phyloP scores from a whole-genome alignment of 2,113 vertebrate species.

The Hippopotamus amphibius region DNA sequence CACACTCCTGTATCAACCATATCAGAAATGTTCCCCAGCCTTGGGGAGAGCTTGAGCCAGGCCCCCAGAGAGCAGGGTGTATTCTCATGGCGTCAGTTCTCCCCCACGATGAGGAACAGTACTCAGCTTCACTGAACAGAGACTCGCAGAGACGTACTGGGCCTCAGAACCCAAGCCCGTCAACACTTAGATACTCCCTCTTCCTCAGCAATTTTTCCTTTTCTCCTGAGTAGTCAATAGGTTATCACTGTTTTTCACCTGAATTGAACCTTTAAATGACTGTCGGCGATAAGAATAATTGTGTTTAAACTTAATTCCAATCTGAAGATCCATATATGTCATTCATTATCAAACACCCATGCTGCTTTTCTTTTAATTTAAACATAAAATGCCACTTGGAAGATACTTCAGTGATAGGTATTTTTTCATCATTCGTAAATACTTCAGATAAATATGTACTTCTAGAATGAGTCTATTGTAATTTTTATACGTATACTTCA shows the following conservation, averaged over 20 bases:
- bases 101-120: background rate
- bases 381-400: background rate
- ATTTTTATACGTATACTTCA: background rate
- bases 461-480: background rate
- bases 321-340: background rate
- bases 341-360: background rate
- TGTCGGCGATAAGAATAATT: background rate
- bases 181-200: background rate
- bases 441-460: background rate
- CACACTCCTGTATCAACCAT: background rate
- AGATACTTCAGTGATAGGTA: background rate
- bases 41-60: background rate
- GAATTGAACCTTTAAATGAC: background rate
- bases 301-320: conserved; percentile 9
- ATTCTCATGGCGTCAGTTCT: background rate
- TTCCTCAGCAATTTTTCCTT: background rate
- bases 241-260: background rate
- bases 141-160: background rate
- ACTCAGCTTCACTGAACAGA: background rate
- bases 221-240: background rate
- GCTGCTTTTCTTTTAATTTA: conserved; percentile 13
- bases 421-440: conserved; percentile 11
- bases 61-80: background rate
- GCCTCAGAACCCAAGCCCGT: background rate
- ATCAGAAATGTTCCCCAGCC: background rate